Evolutionary conservation across 2,113 vertebrate species (phyloP).

Genomic region (Gorilla gorilla): DNA sequence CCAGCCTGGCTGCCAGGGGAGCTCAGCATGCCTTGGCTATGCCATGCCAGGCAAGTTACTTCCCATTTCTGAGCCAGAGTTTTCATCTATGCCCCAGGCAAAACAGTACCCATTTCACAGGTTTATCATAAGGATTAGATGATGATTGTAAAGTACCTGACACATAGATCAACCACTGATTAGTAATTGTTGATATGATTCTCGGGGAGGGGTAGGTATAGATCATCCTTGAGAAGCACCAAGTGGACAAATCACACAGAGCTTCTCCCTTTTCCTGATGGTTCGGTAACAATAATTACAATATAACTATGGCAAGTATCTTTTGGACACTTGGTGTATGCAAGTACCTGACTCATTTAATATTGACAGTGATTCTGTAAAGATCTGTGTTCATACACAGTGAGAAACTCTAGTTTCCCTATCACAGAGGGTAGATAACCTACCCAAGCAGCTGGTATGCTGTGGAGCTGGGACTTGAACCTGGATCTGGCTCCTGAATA

Average conservation of each 20-base stretch:
- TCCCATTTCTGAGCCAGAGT: neutral
- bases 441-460: neutral
- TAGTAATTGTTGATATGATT: neutral
- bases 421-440: neutral
- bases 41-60: neutral
- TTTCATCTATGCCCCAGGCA: neutral
- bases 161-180: neutral
- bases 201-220: too few species aligned
- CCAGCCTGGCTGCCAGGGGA: neutral
- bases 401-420: neutral
- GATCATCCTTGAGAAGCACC: neutral
- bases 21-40: neutral
- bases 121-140: neutral
- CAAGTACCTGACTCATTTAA: neutral
- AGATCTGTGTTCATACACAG: too few species aligned
- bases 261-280: neutral
- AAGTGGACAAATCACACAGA: neutral
- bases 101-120: neutral
- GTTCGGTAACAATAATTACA: neutral
- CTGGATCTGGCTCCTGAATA: neutral
- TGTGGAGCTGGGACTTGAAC: neutral
- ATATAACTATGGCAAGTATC: neutral
- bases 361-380: neutral
- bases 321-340: neutral
- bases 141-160: too few species aligned